Evolutionary conservation across 2,113 vertebrate genomes (phyloP).

Genomic region (Pelecanus crispus): DNA sequence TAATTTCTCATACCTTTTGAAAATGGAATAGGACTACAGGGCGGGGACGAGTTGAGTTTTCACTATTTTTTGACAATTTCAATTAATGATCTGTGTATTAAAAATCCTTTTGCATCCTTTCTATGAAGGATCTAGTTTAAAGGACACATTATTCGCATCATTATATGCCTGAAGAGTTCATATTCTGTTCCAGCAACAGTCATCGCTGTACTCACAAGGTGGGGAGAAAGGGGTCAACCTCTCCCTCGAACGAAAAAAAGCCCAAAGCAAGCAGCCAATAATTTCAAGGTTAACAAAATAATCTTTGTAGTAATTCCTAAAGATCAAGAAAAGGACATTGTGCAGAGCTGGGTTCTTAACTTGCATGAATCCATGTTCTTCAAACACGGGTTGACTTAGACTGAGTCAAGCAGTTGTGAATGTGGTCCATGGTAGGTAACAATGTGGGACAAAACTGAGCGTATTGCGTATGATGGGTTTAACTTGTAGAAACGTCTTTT

Average conservation of each 20-base stretch:
- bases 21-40: neutral
- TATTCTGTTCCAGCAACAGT: neutral
- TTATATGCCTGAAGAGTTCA: neutral
- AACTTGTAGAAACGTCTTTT: neutral
- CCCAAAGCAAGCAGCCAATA: neutral
- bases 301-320: neutral
- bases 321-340: neutral
- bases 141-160: neutral
- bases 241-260: neutral
- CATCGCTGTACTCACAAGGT: neutral
- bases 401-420: neutral
- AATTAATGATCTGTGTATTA: neutral
- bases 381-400: fast-evolving
- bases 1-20: neutral
- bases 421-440: fast-evolving
- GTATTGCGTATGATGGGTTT: fast-evolving
- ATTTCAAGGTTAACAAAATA: neutral
- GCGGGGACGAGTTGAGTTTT: neutral
- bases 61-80: neutral
- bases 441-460: neutral
- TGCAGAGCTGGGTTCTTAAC: neutral
- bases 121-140: neutral
- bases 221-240: neutral
- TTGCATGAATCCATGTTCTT: neutral
- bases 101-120: neutral